Base-by-base conservation (phyloP, 2,888 invertebrate genomes). In the Saturnia pavonia region DNA sequence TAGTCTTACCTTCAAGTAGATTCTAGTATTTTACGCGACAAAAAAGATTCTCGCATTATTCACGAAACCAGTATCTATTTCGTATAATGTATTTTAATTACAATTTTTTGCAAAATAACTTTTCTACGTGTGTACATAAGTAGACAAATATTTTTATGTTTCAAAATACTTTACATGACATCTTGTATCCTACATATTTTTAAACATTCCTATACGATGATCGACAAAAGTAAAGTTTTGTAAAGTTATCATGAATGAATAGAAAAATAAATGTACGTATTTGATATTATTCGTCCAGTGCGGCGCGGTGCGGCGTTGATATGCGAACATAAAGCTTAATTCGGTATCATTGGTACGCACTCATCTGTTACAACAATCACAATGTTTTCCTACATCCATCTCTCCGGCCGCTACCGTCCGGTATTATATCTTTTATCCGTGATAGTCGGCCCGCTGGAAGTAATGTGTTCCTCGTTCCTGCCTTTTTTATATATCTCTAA, bases 401-500 rank as follows among this genome's bases (percentile, higher is more conserved):
- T 82, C 79, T 77, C 75, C 80, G 77, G 82, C 82, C 77, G 81
- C 51, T 71, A 6, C 34, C 34, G 34, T 34, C 34, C 34, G 77
- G 80, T 79, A 88, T 87, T 84, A 84, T 83, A 86, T 87, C 82
- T 84, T 85, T 80, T 69, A 78, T 78, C 78, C 79, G 73, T 83
- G 87, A 89, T 88, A 85, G 86, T 77, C 81, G 80, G 78, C 80
- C 79, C 82, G 80, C 83, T 85, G 83, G 84, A 86, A 86, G 81
- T 89, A 88, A 88, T 88, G 80, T 80, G 81, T 80, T 80, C 81
- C 82, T 83, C 82, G 85, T 85, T 82, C 78, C 77, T 40, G 34
- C 75, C 80, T 82, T 82, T 80, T 78, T 57, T 57, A 57, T 74
- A 75, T 78, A 81, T 77, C 81, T 76, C 79, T 80, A 83, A 84